Conservation (phyloP, 2,888 invertebrate genomes). For the Cabera pusaria region DNA sequence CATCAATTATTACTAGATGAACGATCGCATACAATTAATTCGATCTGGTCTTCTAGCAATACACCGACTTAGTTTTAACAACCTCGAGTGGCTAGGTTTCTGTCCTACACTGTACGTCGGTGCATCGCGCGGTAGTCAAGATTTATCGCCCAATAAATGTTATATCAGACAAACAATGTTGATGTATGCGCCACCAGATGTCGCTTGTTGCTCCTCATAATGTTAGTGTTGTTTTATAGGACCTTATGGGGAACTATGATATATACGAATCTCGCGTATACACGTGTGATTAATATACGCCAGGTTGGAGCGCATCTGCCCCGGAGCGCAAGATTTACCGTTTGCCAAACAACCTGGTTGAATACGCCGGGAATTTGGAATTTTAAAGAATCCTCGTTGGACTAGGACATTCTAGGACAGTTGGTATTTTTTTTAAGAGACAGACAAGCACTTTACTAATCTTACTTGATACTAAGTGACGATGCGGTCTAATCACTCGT, state of each 20-base stretch:
- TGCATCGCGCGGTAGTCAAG: constrained; percentile 1
- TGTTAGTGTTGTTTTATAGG: constrained; percentile 1
- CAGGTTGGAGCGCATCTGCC: constrained; percentile 58
- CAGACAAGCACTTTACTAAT: too few relatives aligned
- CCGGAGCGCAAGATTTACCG: constrained; percentile 21
- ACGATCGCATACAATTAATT: too few relatives aligned
- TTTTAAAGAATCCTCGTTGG: too few relatives aligned
- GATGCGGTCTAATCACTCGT: too few relatives aligned
- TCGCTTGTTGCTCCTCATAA: constrained; percentile 1
- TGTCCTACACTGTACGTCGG: constrained; percentile 1
- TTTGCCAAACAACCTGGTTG: constrained; percentile 18
- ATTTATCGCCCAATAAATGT: constrained; percentile 20
- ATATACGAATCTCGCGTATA: constrained; percentile 64
- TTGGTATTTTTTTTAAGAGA: too few relatives aligned
- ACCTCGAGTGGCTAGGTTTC: too few relatives aligned
- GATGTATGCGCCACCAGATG: constrained; percentile 13
- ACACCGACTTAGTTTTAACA: too few relatives aligned
- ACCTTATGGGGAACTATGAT: constrained; percentile 39
- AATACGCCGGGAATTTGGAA: too few relatives aligned
- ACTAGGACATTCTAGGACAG: too few relatives aligned
- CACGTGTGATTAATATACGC: constrained; percentile 73
- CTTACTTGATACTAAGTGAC: too few relatives aligned
- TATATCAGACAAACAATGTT: constrained; percentile 18
- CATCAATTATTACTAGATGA: too few relatives aligned
- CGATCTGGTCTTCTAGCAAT: too few relatives aligned